Evolutionary conservation across 2,888 invertebrate species (phyloP), one percentile per base, ranked within the genome.

Genomic region (Phragmatobia fuliginosa): DNA sequence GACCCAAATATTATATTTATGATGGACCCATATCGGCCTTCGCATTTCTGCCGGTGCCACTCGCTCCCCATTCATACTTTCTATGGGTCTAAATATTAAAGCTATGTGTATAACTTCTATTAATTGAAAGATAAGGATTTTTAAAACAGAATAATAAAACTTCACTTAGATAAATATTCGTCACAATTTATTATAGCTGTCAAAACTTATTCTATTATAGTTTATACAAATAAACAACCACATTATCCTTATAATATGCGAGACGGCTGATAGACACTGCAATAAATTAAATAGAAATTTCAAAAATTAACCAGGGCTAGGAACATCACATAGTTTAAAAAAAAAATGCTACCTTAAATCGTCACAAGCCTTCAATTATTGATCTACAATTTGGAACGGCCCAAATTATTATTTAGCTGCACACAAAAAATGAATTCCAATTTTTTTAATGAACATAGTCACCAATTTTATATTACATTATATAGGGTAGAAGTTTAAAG

Each of bases 131-230:
- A n/a, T n/a, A 36, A 36, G 36, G 36, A 16, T 21, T 21, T 45
- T 45, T 45, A 45, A 45, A 45, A 28, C 25, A 28, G 25, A 25
- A 52, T n/a, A 64, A 16, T 41, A 74, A 79, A 80, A 69, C 72
- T 72, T 64, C 59, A 61, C 67, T 59, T 36, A 14, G 25, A 63
- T 71, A 66, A 82, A 74, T 76, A 80, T 76, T 81, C 72, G 72
- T 63, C 67, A 85, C 81, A 84, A 25, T 90, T 89, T 89, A 90
- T 88, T 86, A 82, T 83, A 71, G 75, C 85, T 87, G 85, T 84
- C 75, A 87, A 86, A 86, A 85, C 80, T 81, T 81, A 81, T 79
- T 75, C 73, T 83, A 84, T 52, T 83, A 87, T n/a, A n/a, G n/a
- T n/a, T n/a, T n/a, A 87, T 86, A 85, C 33, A 33, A 3, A 87